Conservation (phyloP, 2,888 invertebrate species). For the Drosophila antonietae region DNA sequence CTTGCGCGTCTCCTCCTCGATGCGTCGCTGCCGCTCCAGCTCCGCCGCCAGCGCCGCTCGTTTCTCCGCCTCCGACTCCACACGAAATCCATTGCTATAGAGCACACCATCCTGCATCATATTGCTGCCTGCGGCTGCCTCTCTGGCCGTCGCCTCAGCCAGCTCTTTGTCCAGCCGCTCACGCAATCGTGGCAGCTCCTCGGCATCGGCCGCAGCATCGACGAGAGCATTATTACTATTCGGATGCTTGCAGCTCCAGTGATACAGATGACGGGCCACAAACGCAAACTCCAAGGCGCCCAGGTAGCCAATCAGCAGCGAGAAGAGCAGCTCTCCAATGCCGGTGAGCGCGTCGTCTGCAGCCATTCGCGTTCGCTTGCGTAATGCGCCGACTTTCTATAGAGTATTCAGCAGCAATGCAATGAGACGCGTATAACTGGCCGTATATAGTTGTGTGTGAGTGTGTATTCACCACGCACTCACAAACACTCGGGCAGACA, state of each 20-base stretch:
- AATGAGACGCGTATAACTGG: conserved; percentile 16
- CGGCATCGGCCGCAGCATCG: conserved; percentile 57
- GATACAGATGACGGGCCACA: conserved; percentile 82
- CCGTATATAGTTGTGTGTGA: conserved; percentile 10
- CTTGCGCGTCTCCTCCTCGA: conserved; percentile 78
- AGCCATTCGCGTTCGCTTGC: conserved; percentile 65
- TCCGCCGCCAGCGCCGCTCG: conserved; percentile 70
- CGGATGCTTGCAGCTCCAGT: conserved; percentile 81
- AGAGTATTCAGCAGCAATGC: conserved; percentile 35
- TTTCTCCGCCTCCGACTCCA: conserved; percentile 72
- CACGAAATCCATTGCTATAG: conserved; percentile 82
- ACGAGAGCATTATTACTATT: conserved; percentile 27
- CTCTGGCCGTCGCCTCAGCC: conserved; percentile 67
- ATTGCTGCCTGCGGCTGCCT: conserved; percentile 64
- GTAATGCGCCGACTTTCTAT: conserved; percentile 58
- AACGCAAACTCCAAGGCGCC: conserved; percentile 88
- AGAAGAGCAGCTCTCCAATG: conserved; percentile 91
- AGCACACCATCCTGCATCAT: conserved; percentile 83
- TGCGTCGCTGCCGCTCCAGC: conserved; percentile 73
- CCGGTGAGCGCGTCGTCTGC: conserved; percentile 79
- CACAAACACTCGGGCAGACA: conserved; percentile 29
- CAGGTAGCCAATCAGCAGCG: conserved; percentile 90
- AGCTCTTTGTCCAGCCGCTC: conserved; percentile 76
- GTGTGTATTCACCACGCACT: conserved; percentile 70
- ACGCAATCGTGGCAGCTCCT: conserved; percentile 74